A percentile compares a stretch with the other conserved stretches of the same genome.
Evolutionary conservation across 2,797 vertebrate genomes (phyloP).

Genomic region (Kryptolebias ocellatus): DNA sequence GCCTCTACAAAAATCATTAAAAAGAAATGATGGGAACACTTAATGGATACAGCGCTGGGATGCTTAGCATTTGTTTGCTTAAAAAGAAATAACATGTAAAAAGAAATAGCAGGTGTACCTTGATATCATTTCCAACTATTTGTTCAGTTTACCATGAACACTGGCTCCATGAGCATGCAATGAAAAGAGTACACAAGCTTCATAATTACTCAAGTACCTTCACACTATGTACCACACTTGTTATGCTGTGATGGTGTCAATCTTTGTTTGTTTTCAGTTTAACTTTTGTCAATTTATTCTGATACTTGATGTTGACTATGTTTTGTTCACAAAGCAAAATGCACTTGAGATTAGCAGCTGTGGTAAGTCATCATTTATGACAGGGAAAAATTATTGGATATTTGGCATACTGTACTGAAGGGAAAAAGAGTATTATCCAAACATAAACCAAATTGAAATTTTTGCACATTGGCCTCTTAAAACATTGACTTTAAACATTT

Average conservation of each 20-base stretch:
- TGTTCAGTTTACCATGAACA: constrained; percentile 69
- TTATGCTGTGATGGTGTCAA: constrained; percentile 80
- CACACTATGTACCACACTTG: constrained; percentile 71
- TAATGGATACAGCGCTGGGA: constrained; percentile 61
- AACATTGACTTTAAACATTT: constrained; percentile 39
- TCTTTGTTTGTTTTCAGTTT: constrained; percentile 81
- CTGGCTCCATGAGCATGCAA: constrained; percentile 70
- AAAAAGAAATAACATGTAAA: not conserved
- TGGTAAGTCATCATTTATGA: constrained; percentile 52
- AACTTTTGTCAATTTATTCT: constrained; percentile 82
- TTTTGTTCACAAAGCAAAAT: constrained; percentile 82
- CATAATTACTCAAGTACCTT: constrained; percentile 55
- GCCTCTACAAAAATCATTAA: constrained; percentile 43
- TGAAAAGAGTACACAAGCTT: constrained; percentile 51
- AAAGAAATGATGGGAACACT: constrained; percentile 58
- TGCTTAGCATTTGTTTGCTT: constrained; percentile 36
- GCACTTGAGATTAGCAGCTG: constrained; percentile 86
- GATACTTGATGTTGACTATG: constrained; percentile 84
- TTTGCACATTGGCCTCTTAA: constrained; percentile 46
- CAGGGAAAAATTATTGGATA: not conserved
- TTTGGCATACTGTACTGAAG: not conserved
- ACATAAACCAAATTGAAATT: constrained; percentile 12
- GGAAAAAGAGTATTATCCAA: constrained; percentile 19
- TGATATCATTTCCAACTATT: constrained; percentile 62
- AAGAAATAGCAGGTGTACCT: constrained; percentile 27